Percentiles rank a stretch among this genome's conserved stretches.
Conservation (phyloP, 2,113 vertebrate genomes). For the Bucco capensis region DNA sequence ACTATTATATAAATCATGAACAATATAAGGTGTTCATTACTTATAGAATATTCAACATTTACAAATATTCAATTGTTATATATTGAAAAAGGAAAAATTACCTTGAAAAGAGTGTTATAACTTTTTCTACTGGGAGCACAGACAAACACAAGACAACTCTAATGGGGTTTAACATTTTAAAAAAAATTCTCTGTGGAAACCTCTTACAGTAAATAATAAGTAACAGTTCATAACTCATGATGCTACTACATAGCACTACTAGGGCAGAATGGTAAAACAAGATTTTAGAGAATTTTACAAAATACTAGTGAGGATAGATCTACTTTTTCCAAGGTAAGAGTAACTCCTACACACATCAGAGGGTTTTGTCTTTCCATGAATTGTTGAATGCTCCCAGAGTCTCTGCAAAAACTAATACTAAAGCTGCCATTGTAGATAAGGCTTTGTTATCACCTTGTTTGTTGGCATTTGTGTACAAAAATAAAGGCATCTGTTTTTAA, state of each 20-base stretch:
- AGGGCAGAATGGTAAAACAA: not conserved
- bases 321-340: not conserved
- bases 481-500: not conserved
- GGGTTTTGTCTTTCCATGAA: not conserved
- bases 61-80: not conserved
- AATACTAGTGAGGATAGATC: not conserved
- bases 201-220: not conserved
- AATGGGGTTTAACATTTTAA: not conserved
- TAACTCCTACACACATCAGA: not conserved
- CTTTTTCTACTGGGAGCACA: fast-evolving
- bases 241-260: not conserved
- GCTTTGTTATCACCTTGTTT: not conserved
- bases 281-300: not conserved
- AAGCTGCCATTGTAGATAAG: not conserved
- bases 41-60: not conserved
- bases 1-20: not conserved
- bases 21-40: not conserved
- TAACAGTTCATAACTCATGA: not conserved
- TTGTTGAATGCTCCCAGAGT: not conserved
- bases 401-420: not conserved
- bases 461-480: not conserved
- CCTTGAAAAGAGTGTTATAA: not conserved
- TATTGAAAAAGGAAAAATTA: not conserved
- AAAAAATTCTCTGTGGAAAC: not conserved
- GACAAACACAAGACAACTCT: not conserved